Base-by-base conservation (phyloP, 2,113 vertebrate species). In the Scomber japonicus region DNA sequence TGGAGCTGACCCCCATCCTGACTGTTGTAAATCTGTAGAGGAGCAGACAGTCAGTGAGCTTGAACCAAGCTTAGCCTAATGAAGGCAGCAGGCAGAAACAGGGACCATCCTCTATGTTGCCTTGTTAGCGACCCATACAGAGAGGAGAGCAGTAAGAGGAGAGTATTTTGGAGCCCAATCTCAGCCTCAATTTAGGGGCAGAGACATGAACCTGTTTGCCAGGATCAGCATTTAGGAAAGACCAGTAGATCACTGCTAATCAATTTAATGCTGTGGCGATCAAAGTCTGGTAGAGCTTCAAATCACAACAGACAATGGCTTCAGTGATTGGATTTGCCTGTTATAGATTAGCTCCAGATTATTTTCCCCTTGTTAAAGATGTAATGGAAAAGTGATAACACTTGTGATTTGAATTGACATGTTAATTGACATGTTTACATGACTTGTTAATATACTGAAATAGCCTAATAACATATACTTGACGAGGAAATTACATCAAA, bases 301-400 rank as follows among this genome's bases (percentile, higher is more conserved):
- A 82, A 79, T 90, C 83, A 83, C 69, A 81, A 79, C 76, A 80
- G 77, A 87, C 78, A 77, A 84, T 61, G 60, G 71, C 76, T 80
- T 75, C 78, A 71, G 71, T 80, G 86, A 92, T 89, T 91, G 86
- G 87, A 89, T 92, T 85, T 78, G 75, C 80, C 74, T 78, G 77
- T 91, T 86, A 87, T 71, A 86, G 85, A 91, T 93, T 88, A 88
- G 88, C 83, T 82, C 67, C 72, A 78, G 89, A 92, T 91, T 83
- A 92, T 88, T 89, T 89, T 78, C 80, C 55, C 81, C 89, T 81
- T 80, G 87, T 86, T 91, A 82, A 75, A 88, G 79, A 89, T 85
- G 59, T 85, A 89, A 87, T 87, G 75, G 88, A 83, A 79, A 93
- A 87, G 80, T 81, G 80, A 86, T 90, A 80, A 79, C 71, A 53